Evolutionary conservation across 2,888 invertebrate genomes (phyloP).

Genomic region (Agrochola lota): DNA sequence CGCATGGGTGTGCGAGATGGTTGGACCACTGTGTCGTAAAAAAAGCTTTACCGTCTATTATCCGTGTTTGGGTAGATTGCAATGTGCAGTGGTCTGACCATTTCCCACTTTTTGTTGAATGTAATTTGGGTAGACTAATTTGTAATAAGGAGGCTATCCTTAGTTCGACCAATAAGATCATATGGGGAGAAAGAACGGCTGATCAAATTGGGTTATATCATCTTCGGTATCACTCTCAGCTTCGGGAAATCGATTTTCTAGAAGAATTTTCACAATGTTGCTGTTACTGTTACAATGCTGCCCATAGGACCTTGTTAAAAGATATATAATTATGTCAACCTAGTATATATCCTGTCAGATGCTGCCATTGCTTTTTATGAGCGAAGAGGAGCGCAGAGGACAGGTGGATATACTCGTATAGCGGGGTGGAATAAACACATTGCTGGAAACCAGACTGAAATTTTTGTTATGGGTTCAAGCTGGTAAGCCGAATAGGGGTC

Average conservation of each 20-base stretch:
- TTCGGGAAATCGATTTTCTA: not conserved
- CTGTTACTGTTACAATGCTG: not conserved
- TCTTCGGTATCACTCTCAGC: not conserved
- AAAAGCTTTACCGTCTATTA: too few species aligned
- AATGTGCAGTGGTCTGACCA: constrained; percentile 1
- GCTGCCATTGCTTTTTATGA: not conserved
- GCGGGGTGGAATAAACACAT: not conserved
- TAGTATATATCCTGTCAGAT: not conserved
- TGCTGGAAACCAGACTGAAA: not conserved
- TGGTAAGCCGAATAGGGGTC: not conserved
- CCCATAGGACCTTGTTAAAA: not conserved
- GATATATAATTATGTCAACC: not conserved
- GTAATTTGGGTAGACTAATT: not conserved
- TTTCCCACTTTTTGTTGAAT: not conserved
- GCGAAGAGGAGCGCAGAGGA: not conserved
- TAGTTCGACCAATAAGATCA: not conserved
- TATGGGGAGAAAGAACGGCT: not conserved
- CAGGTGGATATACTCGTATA: not conserved
- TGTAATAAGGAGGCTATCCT: not conserved
- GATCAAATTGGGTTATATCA: not conserved
- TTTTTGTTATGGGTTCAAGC: not conserved
- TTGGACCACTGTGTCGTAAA: too few species aligned
- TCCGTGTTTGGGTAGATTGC: not conserved
- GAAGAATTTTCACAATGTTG: not conserved
- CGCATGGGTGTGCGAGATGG: too few species aligned